A percentile compares a stretch with the other conserved stretches of the same genome.
Conservation (phyloP, 2,797 vertebrate genomes). For the Tolypeutes matacus region DNA sequence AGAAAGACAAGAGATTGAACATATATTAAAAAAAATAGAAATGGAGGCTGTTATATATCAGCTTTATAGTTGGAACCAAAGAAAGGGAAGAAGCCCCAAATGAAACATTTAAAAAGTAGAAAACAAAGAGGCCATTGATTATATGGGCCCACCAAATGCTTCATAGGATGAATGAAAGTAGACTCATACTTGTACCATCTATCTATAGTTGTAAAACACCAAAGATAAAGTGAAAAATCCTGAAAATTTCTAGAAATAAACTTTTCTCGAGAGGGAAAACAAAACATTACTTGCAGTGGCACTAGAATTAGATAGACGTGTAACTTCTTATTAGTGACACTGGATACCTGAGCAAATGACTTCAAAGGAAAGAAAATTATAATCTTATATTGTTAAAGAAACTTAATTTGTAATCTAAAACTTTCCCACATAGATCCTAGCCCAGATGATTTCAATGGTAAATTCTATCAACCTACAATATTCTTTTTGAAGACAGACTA, state of each 20-base stretch:
- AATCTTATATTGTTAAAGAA: neutral
- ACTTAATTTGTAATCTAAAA: conserved; percentile 12
- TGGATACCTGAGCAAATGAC: neutral
- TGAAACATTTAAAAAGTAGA: neutral
- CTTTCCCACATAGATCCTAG: neutral
- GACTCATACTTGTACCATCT: neutral
- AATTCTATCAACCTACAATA: neutral
- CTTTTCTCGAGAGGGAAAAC: neutral
- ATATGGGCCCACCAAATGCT: neutral
- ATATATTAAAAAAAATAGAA: neutral
- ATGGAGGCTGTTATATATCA: neutral
- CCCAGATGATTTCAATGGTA: neutral
- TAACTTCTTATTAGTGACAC: neutral
- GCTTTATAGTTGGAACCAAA: neutral
- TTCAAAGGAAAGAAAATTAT: neutral
- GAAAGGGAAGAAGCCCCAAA: neutral
- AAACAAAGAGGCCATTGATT: neutral
- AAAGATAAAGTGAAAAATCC: neutral
- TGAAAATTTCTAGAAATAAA: conserved; percentile 1
- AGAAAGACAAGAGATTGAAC: neutral
- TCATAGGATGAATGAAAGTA: neutral
- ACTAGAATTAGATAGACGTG: neutral
- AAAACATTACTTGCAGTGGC: neutral
- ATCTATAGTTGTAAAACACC: neutral
- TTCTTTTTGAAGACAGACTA: conserved; percentile 13